Evolutionary conservation across 2,888 invertebrate genomes (phyloP), one percentile per base, ranked within the genome.

Genomic region (Seira musarum): DNA sequence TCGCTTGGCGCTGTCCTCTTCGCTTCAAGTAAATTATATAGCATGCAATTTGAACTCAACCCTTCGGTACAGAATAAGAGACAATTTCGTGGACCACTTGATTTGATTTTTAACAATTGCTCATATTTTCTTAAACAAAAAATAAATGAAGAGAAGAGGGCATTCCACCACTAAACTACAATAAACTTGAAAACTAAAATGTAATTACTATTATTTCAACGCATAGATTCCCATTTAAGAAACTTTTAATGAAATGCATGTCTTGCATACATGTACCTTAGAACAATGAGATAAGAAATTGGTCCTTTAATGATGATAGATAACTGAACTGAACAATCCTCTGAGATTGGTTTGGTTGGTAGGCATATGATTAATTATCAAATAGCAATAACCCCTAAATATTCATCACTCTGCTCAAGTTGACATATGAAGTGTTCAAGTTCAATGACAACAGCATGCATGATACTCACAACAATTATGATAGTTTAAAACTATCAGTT

Each of bases 21-120:
- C n/a, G n/a, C n/a, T n/a, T n/a, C n/a, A n/a, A 40, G 40, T 40
- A 40, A 40, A 40, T 40, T 40, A n/a, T 40, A 40, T 40, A 8
- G 6, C 40, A 40, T 13, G 40, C 13, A 8, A 40, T 40, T 40
- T 13, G 40, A 40, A 40, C 40, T 40, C 13, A n/a, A 40, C 19
- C 13, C 24, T 67, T 74, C 66, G 21, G 22, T 57, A 64, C 40
- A 40, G 6, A 40, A 40, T 40, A 6, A 40, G n/a, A n/a, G n/a
- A 40, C 40, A 40, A 40, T 40, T 40, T 13, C 40, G 13, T 8
- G 40, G 40, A 13, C 40, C 40, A 40, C 40, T 40, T 40, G 40
- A 40, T 40, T 40, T 13, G 40, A 40, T 40, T 40, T 40, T 40
- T 40, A 6, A 40, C 40, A 40, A 40, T 40, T 40, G 40, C 6